Percentiles rank a stretch among this genome's conserved stretches.
Evolutionary conservation across 2,113 vertebrate genomes (phyloP).

Genomic region (Holacanthus passer): DNA sequence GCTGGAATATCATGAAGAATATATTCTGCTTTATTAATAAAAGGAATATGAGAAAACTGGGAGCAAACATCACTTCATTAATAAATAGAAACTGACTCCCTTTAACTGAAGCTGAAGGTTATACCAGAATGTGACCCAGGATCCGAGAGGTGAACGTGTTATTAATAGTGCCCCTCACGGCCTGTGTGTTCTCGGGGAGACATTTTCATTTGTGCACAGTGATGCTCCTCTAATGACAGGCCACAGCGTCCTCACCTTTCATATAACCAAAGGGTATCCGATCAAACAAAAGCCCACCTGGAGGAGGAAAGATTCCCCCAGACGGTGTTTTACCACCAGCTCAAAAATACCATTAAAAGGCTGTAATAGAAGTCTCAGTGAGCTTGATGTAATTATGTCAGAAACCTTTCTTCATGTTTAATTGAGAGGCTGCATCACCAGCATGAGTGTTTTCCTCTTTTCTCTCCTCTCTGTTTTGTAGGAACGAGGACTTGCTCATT

Average conservation of each 20-base stretch:
- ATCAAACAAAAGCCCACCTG: slow-evolving; percentile 44
- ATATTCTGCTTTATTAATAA: slow-evolving; percentile 2
- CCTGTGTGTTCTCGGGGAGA: slow-evolving; percentile 32
- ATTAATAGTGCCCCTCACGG: slow-evolving; percentile 48
- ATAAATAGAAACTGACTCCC: neutral
- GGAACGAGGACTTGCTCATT: slow-evolving; percentile 71
- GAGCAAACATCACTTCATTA: neutral
- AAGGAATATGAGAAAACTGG: neutral
- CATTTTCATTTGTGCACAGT: slow-evolving; percentile 40
- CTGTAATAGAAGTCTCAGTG: slow-evolving; percentile 19
- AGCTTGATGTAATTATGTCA: slow-evolving; percentile 41
- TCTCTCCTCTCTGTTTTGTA: slow-evolving; percentile 41
- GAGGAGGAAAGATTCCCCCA: neutral
- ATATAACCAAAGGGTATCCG: slow-evolving; percentile 5
- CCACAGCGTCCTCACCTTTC: slow-evolving; percentile 10
- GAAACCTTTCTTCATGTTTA: slow-evolving; percentile 50
- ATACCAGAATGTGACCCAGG: slow-evolving; percentile 27
- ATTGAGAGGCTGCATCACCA: slow-evolving; percentile 52
- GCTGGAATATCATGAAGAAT: neutral
- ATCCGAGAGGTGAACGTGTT: slow-evolving; percentile 26
- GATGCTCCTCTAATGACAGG: slow-evolving; percentile 34
- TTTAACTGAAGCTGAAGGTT: slow-evolving; percentile 10
- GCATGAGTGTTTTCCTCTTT: slow-evolving; percentile 51
- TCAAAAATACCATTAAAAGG: slow-evolving; percentile 46
- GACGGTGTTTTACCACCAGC: neutral